These are phyloP conservation scores for Masticophis lateralis DNA, from an alignment of 2,797 vertebrate species.

Conservation along the genomic window DNA sequence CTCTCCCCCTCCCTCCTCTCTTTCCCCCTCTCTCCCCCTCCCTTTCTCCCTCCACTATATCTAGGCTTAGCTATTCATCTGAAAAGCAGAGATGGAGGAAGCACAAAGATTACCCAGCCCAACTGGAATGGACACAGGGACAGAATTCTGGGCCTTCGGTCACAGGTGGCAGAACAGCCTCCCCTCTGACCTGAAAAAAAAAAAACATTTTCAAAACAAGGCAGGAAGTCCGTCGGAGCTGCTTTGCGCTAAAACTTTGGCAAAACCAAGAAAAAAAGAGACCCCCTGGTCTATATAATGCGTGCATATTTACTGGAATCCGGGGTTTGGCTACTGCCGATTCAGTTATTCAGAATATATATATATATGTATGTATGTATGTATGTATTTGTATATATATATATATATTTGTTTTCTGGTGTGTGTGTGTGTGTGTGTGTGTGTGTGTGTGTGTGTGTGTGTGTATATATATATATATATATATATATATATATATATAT, in stretches of 20 bases:
- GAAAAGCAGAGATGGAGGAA: neutral
- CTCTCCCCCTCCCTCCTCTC: too few relatives aligned
- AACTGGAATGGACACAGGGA: neutral
- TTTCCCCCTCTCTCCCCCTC: too few relatives aligned
- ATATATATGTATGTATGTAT: too few relatives aligned
- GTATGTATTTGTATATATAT: too few relatives aligned
- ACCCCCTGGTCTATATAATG: neutral
- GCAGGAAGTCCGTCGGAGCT: neutral
- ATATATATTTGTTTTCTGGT: too few relatives aligned
- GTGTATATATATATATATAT: too few relatives aligned
- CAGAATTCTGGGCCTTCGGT: neutral
- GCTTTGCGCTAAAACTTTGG: accelerated
- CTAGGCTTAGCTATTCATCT: neutral
- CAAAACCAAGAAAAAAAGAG: neutral
- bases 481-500: too few relatives aligned
- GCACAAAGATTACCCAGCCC: neutral
- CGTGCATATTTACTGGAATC: constrained; percentile 9
- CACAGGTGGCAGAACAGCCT: neutral
- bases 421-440: too few relatives aligned
- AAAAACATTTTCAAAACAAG: neutral
- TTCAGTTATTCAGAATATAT: neutral
- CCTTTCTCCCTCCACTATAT: accelerated
- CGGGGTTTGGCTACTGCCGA: neutral
- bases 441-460: too few relatives aligned
- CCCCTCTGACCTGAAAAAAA: neutral